Evolutionary conservation across 1,140 invertebrate genomes (phyloP).

Genomic region (Copidosoma floridanum): DNA sequence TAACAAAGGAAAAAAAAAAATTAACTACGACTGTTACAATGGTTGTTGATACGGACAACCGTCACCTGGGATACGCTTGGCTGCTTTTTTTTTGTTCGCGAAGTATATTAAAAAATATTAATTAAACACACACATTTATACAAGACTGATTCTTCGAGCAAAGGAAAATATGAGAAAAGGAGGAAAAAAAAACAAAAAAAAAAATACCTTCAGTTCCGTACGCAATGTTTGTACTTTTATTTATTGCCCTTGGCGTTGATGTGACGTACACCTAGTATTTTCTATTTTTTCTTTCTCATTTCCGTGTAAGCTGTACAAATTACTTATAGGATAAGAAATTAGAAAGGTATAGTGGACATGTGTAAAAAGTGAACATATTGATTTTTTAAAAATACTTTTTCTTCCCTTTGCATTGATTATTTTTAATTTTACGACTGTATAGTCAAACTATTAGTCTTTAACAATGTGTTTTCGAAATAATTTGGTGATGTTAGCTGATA

Average conservation of each 20-base stretch:
- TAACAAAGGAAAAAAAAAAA: neutral
- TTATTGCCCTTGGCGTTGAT: conserved; percentile 30
- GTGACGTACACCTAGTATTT: no score
- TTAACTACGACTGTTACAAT: neutral
- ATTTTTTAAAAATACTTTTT: neutral
- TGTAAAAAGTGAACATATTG: neutral
- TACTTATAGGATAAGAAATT: neutral
- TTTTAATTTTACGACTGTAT: neutral
- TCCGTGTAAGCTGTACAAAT: conserved; percentile 19
- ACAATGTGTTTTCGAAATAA: neutral
- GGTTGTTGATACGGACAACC: no score
- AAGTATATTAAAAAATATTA: neutral
- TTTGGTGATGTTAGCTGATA: conserved; percentile 1
- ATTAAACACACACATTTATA: conserved; percentile 30
- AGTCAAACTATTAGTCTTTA: neutral
- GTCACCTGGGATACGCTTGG: conserved; percentile 1
- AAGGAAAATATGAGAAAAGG: conserved; percentile 29
- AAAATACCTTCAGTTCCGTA: conserved; percentile 32
- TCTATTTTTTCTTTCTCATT: conserved; percentile 34
- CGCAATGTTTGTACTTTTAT: conserved; percentile 37
- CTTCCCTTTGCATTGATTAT: neutral
- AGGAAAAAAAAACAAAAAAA: no score
- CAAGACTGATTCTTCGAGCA: conserved; percentile 48
- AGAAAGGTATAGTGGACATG: neutral
- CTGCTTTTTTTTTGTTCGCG: conserved; percentile 12